Evolutionary conservation across 2,113 vertebrate species (phyloP), one percentile per base, ranked within the genome.

Genomic region (Oceanites oceanicus): DNA sequence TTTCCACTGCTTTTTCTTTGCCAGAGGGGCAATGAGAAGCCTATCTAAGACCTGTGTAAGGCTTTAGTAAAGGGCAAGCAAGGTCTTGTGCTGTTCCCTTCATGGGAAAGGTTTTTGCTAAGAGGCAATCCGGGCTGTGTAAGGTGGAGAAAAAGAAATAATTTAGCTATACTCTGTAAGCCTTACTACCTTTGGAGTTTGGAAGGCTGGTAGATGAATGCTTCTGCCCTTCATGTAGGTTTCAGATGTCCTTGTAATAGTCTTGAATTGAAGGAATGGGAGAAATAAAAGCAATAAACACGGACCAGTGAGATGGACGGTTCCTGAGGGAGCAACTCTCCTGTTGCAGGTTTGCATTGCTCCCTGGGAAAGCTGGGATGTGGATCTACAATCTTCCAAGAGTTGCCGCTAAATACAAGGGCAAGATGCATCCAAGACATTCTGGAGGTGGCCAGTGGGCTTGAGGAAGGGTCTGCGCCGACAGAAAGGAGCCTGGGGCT

Each of bases 251-350:
- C 76, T 86, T 44, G 19, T 1, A 6, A 53, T 23, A 2, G 2
- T 13, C 52, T 81, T 22, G 38, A 55, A 49, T 11, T 16, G 45
- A 38, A 87, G 62, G 36, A 65, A 36, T 21, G 25, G 36, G 42
- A 56, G 34, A 26, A 72, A 45, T 29, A 23, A 45, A 40, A 79
- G 8, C 52, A 71, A 45, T 19, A 22, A 79, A 13, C 27, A 6
- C 0, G 5, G 47, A 75, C 30, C 42, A 42, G 55, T 5, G 26
- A 0, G 5, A 58, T 13, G 27, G 27, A 36, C 0, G 10, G n/a
- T 70, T 61, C 47, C 76, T 49, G 49, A 34, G 40, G 68, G 49
- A 74, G 30, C 1, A 1, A n/a, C 23, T 59, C 29, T 66, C 45
- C n/a, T 29, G 14, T 27, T n/a, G 36, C 34, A 62, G 34, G 20